Evolutionary conservation across 2,797 vertebrate species (phyloP).

Genomic region (Sus cebifrons): DNA sequence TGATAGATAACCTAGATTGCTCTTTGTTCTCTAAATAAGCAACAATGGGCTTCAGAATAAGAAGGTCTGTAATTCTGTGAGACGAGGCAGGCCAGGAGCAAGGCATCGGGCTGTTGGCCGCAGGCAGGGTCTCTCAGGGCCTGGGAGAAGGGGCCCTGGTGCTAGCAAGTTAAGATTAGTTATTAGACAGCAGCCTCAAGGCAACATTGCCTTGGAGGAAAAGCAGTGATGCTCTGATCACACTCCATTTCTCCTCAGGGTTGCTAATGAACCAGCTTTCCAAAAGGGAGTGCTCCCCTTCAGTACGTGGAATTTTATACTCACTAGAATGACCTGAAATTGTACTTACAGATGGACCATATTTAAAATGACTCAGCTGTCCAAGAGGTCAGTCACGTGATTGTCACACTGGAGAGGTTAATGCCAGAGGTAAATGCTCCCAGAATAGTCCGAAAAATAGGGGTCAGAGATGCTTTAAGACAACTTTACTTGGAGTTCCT

Average conservation of each 20-base stretch:
- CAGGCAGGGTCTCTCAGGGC: background rate
- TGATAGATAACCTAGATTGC: background rate
- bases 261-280: conserved; percentile 54
- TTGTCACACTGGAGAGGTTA: conserved; percentile 34
- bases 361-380: conserved; percentile 59
- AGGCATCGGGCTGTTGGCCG: background rate
- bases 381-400: conserved; percentile 40
- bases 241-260: conserved; percentile 45
- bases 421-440: background rate
- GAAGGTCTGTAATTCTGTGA: conserved; percentile 19
- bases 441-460: background rate
- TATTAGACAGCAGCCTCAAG: background rate
- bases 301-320: conserved; percentile 53
- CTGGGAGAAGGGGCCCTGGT: background rate
- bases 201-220: background rate
- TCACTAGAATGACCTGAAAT: conserved; percentile 56
- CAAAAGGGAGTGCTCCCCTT: conserved; percentile 60
- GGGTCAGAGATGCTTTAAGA: conserved; percentile 51
- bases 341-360: conserved; percentile 47
- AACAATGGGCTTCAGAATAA: background rate
- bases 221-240: background rate
- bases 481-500: background rate
- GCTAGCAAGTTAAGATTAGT: background rate
- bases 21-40: conserved; percentile 66
- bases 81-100: background rate